Percentiles rank a stretch among this genome's conserved stretches.
Evolutionary conservation across 2,797 vertebrate genomes (phyloP).

Genomic region (Channa striata): DNA sequence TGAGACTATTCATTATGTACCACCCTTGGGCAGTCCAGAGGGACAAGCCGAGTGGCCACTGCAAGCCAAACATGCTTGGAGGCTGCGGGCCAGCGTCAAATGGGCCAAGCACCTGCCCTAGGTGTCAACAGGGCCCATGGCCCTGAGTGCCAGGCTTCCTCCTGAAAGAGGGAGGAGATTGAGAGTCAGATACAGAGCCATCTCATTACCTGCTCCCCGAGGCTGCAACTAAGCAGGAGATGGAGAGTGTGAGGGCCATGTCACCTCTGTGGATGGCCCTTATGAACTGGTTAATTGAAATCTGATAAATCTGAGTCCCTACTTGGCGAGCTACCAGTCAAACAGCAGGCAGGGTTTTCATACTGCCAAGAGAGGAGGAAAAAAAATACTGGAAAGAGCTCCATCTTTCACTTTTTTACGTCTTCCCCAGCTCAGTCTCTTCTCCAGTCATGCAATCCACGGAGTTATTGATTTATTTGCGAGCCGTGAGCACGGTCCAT

Average conservation of each 20-base stretch:
- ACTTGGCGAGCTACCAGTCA: constrained; percentile 63
- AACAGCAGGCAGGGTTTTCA: constrained; percentile 71
- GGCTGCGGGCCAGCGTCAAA: constrained; percentile 81
- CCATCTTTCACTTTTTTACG: constrained; percentile 60
- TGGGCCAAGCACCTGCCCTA: constrained; percentile 78
- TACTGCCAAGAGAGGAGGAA: constrained; percentile 60
- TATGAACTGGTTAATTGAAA: constrained; percentile 82
- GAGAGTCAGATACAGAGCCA: constrained; percentile 76
- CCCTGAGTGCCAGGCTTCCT: constrained; percentile 68
- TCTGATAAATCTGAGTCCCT: constrained; percentile 78
- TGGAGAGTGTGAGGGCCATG: constrained; percentile 71
- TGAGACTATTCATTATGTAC: constrained; percentile 76
- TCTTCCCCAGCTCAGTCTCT: constrained; percentile 56
- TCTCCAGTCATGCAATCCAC: constrained; percentile 66
- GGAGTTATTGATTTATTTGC: constrained; percentile 75
- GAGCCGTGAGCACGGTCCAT: constrained; percentile 66
- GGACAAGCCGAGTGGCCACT: constrained; percentile 75
- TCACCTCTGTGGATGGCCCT: constrained; percentile 73
- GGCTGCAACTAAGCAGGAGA: constrained; percentile 77
- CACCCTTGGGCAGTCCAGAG: constrained; percentile 78
- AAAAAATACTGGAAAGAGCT: constrained; percentile 46
- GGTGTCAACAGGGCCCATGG: constrained; percentile 82
- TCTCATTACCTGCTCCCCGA: constrained; percentile 84
- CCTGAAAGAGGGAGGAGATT: constrained; percentile 72
- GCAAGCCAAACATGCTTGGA: constrained; percentile 77